Conservation (phyloP, 2,797 vertebrate species). For the Picus viridis region DNA sequence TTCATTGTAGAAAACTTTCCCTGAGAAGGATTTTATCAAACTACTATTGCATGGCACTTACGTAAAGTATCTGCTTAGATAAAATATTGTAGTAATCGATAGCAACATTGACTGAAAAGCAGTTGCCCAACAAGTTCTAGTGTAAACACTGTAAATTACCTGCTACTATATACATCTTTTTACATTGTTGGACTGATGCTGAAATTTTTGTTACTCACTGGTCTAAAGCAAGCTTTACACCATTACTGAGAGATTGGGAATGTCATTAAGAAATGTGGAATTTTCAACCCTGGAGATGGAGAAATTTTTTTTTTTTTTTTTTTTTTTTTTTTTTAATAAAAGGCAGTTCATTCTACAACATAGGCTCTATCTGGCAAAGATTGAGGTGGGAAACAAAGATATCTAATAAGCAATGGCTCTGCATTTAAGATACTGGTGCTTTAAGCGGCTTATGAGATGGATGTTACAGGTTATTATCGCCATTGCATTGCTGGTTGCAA, state of each 20-base stretch:
- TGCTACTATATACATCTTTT: not conserved
- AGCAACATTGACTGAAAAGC: not conserved
- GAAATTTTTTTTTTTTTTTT: too few relatives aligned
- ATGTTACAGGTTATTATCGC: not conserved
- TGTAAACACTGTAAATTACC: not conserved
- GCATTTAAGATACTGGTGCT: not conserved
- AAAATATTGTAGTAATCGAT: not conserved
- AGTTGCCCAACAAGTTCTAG: not conserved
- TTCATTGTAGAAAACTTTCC: not conserved
- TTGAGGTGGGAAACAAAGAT: not conserved
- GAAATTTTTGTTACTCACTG: not conserved
- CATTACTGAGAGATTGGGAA: not conserved
- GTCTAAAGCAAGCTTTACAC: not conserved
- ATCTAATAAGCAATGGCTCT: not conserved
- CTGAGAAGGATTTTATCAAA: not conserved
- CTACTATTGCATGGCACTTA: not conserved
- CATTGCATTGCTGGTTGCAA: not conserved
- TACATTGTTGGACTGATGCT: not conserved
- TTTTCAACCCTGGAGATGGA: not conserved
- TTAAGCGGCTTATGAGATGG: rapidly evolving
- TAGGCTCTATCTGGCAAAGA: not conserved
- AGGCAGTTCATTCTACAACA: rapidly evolving
- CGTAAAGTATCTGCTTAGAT: not conserved
- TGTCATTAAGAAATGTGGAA: not conserved
- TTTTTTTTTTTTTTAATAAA: not conserved